phyloP scores from a whole-genome alignment of 2,113 vertebrate genomes.

The Megaceryle maxima region DNA sequence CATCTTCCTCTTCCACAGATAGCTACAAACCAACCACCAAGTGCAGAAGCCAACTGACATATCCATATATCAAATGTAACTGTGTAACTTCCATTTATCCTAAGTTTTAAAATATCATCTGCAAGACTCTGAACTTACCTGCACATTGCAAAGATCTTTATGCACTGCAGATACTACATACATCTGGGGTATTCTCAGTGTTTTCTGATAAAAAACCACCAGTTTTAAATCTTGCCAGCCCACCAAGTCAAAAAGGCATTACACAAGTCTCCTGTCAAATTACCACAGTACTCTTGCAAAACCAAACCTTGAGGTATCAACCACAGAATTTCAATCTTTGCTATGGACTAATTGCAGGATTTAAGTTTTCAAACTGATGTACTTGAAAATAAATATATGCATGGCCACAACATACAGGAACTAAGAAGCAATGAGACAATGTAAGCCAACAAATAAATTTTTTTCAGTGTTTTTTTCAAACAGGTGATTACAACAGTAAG shows the following conservation, averaged over 20 bases:
- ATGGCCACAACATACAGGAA: neutral
- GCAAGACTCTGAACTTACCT: neutral
- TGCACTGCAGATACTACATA: neutral
- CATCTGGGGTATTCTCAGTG: neutral
- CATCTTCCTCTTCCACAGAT: neutral
- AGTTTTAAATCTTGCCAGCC: neutral
- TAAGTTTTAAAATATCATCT: neutral
- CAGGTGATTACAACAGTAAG: neutral
- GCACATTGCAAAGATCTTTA: neutral
- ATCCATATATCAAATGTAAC: neutral
- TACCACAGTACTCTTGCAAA: neutral
- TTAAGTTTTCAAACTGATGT: neutral
- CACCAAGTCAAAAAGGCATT: neutral
- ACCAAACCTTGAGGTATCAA: neutral
- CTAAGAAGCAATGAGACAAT: neutral
- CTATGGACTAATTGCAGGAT: neutral
- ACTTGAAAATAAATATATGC: neutral
- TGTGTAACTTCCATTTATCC: neutral
- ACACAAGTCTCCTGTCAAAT: neutral
- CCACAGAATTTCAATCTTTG: neutral
- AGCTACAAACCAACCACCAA: neutral
- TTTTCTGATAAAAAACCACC: neutral
- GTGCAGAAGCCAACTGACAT: rapidly evolving
- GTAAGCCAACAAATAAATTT: neutral
- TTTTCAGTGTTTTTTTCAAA: neutral